Evolutionary conservation across 2,797 vertebrate genomes (phyloP).

Genomic region (Hozukius guyotensis): DNA sequence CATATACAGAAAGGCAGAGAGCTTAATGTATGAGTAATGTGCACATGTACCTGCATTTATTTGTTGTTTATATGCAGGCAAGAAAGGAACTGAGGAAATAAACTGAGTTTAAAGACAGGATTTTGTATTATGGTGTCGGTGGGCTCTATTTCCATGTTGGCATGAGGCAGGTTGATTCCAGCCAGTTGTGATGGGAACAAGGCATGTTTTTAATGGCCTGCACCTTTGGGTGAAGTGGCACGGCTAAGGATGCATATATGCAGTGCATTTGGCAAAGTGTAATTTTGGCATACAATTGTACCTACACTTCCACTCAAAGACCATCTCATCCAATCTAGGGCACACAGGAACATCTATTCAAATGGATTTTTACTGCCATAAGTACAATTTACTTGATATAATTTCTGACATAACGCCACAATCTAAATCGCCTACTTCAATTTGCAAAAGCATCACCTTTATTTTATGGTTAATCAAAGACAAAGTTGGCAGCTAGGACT

Average conservation of each 20-base stretch:
- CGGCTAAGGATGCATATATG: not conserved
- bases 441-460: not conserved
- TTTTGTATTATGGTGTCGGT: not conserved
- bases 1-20: constrained; percentile 12
- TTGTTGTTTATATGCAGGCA: not conserved
- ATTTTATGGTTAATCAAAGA: constrained; percentile 1
- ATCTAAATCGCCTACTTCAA: not conserved
- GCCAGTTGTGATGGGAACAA: constrained; percentile 17
- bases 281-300: not conserved
- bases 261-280: not conserved
- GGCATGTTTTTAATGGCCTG: constrained; percentile 8
- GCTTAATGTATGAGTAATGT: constrained; percentile 3
- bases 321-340: not conserved
- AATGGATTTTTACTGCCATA: not conserved
- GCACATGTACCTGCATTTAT: not conserved
- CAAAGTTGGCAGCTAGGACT: not conserved
- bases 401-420: not conserved
- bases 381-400: not conserved
- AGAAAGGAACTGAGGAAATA: not conserved
- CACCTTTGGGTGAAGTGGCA: constrained; percentile 18
- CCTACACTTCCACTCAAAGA: not conserved
- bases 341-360: not conserved
- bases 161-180: not conserved
- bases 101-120: not conserved
- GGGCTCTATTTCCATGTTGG: constrained; percentile 18